These are phyloP conservation scores for Euclidia mi DNA, from an alignment of 2,888 invertebrate genomes.

Conservation along the genomic window DNA sequence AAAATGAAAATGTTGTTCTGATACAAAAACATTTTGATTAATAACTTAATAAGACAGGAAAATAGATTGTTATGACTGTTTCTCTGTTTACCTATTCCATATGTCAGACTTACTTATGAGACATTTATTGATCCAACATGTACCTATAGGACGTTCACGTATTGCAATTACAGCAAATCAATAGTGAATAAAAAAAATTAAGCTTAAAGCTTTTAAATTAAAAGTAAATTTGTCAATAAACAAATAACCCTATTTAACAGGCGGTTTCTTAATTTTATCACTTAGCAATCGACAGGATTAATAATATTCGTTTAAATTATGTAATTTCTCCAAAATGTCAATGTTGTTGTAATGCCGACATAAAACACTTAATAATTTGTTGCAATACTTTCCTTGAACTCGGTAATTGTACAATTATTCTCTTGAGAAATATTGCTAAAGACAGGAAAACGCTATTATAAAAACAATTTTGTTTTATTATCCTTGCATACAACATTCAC, in stretches of 20 bases:
- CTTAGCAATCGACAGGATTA: constrained; percentile 14
- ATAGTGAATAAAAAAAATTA: too few relatives aligned
- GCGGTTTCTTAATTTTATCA: constrained; percentile 7
- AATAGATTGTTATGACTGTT: too few relatives aligned
- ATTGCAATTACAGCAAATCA: too few relatives aligned
- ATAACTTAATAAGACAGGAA: too few relatives aligned
- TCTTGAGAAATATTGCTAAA: constrained; percentile 2
- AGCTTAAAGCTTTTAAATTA: background rate
- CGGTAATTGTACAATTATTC: constrained; percentile 13
- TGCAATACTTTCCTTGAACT: constrained; percentile 44
- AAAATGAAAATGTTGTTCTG: too few relatives aligned
- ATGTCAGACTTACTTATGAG: too few relatives aligned
- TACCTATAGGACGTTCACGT: too few relatives aligned
- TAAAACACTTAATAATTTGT: constrained; percentile 42
- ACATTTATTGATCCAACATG: too few relatives aligned
- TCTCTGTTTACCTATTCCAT: too few relatives aligned
- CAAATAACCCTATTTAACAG: background rate
- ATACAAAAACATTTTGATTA: too few relatives aligned
- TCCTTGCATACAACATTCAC: too few relatives aligned
- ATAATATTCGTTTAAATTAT: constrained; percentile 27
- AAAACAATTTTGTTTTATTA: background rate
- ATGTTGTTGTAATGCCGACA: constrained; percentile 31
- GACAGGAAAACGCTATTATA: constrained; percentile 1
- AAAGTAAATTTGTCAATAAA: background rate
- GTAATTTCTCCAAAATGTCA: constrained; percentile 46